Base-by-base conservation (phyloP, 2,113 vertebrate species). In the Ceuthmochares aereus region DNA sequence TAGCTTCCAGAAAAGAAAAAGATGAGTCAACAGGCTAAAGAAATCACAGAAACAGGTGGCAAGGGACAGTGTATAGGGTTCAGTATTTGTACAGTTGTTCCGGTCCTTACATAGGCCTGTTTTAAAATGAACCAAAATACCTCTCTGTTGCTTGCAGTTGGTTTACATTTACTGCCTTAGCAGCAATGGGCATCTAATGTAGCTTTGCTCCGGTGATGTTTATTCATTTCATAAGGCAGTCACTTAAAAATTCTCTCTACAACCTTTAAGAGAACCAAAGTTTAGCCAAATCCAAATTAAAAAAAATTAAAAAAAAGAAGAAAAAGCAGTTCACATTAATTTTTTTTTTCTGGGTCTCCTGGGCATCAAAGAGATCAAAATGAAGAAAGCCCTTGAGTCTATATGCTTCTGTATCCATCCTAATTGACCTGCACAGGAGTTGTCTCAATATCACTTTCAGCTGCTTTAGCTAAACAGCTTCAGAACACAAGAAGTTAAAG, bases 31-130 rank as follows among this genome's bases (percentile, higher is more conserved):
- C 74, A 85, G 30, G 81, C 94, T 93, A 95, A 97, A 96, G 91
- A 96, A 96, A 91, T 91, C 92, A 43, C 88, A 94, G 84, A 83
- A 94, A 94, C 96, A 96, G 94, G 89, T 97, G 95, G 89, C 2
- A 9, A 86, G 89, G 87, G 80, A 84, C 0, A 0, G 77, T 85
- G 45, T 30, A 43, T 43, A n/a, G 78, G 67, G 82, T 52, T 66
- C 67, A 45, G 70, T 83, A 68, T 80, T 96, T 49, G 42, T 83
- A 75, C 93, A 95, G 94, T 96, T 97, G 95, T 79, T 93, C 78
- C 81, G 74, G 51, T 89, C 77, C 87, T 76, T 82, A 75, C 78
- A 81, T 21, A 89, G 84, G 54, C 49, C 55, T 70, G 42, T 58
- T 94, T 84, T 79, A 93, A 92, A 92, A 66, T 22, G 49, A 85